Percentiles rank a stretch among this genome's conserved stretches.
These are phyloP conservation scores for Andrena haemorrhoa DNA, from an alignment of 2,888 invertebrate genomes.

Conservation along the genomic window DNA sequence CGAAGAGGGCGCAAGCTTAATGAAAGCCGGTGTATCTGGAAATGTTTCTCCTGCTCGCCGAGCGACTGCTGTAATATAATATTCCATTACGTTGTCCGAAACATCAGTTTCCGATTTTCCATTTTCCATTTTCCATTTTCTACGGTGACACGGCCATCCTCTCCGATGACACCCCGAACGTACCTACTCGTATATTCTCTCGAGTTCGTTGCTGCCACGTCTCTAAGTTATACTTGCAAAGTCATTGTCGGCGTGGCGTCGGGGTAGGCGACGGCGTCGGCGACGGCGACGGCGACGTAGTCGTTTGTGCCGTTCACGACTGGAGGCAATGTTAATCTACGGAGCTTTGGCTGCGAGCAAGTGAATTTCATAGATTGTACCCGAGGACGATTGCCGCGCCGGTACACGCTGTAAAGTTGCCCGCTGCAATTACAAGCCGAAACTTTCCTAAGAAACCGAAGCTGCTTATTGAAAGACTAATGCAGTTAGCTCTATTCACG, in stretches of 20 bases:
- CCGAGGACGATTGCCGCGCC: slow-evolving; percentile 44
- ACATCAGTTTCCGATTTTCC: slow-evolving; percentile 47
- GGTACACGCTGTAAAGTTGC: slow-evolving; percentile 63
- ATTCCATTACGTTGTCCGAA: slow-evolving; percentile 33
- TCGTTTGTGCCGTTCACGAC: slow-evolving; percentile 59
- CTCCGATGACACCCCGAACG: slow-evolving; percentile 51
- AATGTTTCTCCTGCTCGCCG: background rate
- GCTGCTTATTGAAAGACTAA: slow-evolving; percentile 68
- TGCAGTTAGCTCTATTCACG: slow-evolving; percentile 59
- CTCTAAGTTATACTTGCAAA: slow-evolving; percentile 68
- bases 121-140: slow-evolving; percentile 46
- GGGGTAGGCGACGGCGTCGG: slow-evolving; percentile 14
- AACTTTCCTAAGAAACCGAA: slow-evolving; percentile 64
- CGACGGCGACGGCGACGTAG: slow-evolving; percentile 30
- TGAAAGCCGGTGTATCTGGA: background rate
- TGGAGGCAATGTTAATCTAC: slow-evolving; percentile 64
- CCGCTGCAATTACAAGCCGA: slow-evolving; percentile 60
- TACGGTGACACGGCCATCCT: slow-evolving; percentile 28
- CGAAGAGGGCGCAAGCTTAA: background rate
- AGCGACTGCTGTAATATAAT: slow-evolving; percentile 3
- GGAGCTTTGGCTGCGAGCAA: slow-evolving; percentile 54
- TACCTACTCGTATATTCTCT: slow-evolving; percentile 61
- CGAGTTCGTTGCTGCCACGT: slow-evolving; percentile 50
- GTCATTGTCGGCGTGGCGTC: slow-evolving; percentile 60
- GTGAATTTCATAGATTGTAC: slow-evolving; percentile 67